These are phyloP conservation scores for Gryon sp. DNA, from an alignment of 1,140 invertebrate genomes.

Conservation along the genomic window DNA sequence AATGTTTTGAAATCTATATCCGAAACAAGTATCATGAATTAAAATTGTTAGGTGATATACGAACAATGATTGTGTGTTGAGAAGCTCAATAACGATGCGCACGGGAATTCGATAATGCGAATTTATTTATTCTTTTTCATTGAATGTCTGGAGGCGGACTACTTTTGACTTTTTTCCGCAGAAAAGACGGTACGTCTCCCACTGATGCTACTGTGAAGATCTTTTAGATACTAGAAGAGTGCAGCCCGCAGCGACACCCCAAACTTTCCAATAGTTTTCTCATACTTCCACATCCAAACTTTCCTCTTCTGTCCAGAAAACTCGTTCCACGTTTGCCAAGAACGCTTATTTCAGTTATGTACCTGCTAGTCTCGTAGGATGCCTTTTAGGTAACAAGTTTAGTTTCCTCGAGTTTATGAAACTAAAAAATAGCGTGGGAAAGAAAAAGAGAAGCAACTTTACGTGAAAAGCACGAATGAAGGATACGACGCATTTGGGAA, in stretches of 20 bases:
- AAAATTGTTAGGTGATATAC: conserved; percentile 20
- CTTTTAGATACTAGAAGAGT: conserved; percentile 62
- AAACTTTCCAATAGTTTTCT: conserved; percentile 67
- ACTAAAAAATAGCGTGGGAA: conserved; percentile 65
- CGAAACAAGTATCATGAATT: conserved; percentile 22
- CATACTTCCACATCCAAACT: conserved; percentile 64
- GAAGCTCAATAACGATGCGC: conserved; percentile 16
- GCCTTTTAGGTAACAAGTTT: conserved; percentile 67
- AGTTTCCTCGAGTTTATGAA: conserved; percentile 66
- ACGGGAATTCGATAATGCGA: conserved; percentile 26
- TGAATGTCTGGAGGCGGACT: conserved; percentile 46
- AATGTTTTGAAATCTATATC: no score
- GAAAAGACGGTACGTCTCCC: conserved; percentile 51
- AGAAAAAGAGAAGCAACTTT: conserved; percentile 59
- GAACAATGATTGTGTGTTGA: conserved; percentile 8
- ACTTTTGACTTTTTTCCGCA: conserved; percentile 59
- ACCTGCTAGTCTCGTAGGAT: conserved; percentile 64
- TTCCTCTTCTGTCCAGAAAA: conserved; percentile 65
- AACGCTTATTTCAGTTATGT: conserved; percentile 68
- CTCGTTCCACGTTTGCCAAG: conserved; percentile 65
- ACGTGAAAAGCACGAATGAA: conserved; percentile 51
- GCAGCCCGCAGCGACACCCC: conserved; percentile 63
- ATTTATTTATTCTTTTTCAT: conserved; percentile 59
- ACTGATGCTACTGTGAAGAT: conserved; percentile 62
- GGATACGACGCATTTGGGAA: conserved; percentile 41